Conservation (phyloP, 2,113 vertebrate species). For the Channa maculata region DNA sequence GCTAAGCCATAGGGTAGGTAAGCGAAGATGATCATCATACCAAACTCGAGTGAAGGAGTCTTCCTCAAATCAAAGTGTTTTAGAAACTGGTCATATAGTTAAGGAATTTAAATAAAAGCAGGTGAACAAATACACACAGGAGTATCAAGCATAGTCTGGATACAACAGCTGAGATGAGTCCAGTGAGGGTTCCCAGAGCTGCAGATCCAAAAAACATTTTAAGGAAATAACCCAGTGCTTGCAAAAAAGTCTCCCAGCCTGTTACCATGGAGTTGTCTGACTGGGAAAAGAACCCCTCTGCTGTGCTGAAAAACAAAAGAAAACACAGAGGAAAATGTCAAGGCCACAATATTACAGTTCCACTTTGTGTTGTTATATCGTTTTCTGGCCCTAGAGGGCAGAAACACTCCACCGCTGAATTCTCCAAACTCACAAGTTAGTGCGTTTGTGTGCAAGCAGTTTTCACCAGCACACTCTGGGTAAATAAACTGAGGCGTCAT, state of each 20-base stretch:
- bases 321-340: constrained; percentile 32
- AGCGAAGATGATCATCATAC: constrained; percentile 99
- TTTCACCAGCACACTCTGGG: too few relatives aligned
- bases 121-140: not conserved
- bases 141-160: constrained; percentile 76
- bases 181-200: constrained; percentile 95
- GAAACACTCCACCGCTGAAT: constrained; percentile 39
- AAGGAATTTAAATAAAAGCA: constrained; percentile 46
- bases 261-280: constrained; percentile 90
- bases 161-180: constrained; percentile 98
- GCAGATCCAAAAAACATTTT: constrained; percentile 99
- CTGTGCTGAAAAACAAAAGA: constrained; percentile 86
- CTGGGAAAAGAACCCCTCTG: constrained; percentile 94
- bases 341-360: not conserved
- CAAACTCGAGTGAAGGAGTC: constrained; percentile 97
- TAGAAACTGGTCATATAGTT: constrained; percentile 82
- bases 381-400: constrained; percentile 61
- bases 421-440: not conserved
- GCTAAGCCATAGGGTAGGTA: constrained; percentile 97
- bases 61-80: constrained; percentile 98
- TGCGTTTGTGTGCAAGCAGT: not conserved
- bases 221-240: constrained; percentile 95
- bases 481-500: too few relatives aligned
- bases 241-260: constrained; percentile 95
- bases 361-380: constrained; percentile 31